Evolutionary conservation across 2,888 invertebrate species (phyloP).

Genomic region (Netelia fuscicornis): DNA sequence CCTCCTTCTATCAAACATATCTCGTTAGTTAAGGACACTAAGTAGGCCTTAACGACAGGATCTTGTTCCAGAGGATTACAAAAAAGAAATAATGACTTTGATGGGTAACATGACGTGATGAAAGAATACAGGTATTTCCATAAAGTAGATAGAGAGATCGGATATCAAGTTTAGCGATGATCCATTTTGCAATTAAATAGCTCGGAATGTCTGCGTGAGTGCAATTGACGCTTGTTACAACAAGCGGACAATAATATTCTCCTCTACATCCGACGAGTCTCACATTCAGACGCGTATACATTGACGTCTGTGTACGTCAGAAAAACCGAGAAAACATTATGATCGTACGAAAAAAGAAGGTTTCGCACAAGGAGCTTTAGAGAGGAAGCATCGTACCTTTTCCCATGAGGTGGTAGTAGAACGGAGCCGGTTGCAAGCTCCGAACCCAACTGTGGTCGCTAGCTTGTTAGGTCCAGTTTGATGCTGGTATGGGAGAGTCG

Average conservation of each 20-base stretch:
- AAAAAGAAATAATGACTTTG: not conserved
- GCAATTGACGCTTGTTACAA: not conserved
- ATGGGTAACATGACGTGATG: not conserved
- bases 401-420: slow-evolving; percentile 74
- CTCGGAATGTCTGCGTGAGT: not conserved
- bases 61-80: not conserved
- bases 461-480: slow-evolving; percentile 81
- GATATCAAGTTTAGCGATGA: not conserved
- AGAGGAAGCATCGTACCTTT: slow-evolving; percentile 36
- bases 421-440: slow-evolving; percentile 75
- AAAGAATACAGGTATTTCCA: not conserved
- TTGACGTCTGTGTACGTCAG: not conserved
- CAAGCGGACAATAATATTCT: not conserved
- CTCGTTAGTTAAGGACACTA: slow-evolving; percentile 1
- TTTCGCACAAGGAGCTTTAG: slow-evolving; percentile 16
- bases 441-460: slow-evolving; percentile 79
- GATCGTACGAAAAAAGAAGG: slow-evolving; percentile 31
- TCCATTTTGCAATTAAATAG: not conserved
- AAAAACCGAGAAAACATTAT: slow-evolving; percentile 26
- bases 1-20: slow-evolving; percentile 13
- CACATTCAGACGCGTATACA: slow-evolving; percentile 6
- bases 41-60: slow-evolving; percentile 11
- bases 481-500: slow-evolving; percentile 68
- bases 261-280: not conserved
- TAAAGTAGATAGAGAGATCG: too few relatives aligned